Base-by-base conservation (phyloP, 2,888 invertebrate genomes). In the Hemaris fuciformis region DNA sequence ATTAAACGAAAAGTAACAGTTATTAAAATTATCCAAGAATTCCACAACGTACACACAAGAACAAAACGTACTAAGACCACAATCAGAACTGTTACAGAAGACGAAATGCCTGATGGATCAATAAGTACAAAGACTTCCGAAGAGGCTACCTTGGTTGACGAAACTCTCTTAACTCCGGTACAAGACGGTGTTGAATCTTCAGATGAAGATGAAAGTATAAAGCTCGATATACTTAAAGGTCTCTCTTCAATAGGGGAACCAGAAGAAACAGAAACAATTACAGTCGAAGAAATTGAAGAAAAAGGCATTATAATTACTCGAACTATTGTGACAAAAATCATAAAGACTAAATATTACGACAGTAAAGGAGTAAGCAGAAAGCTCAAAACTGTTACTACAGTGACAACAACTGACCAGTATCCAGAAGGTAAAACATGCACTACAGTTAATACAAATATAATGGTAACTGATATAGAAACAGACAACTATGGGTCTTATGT, bases 91-190 rank as follows among this genome's bases (percentile, higher is more conserved):
- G 67, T 81, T 4, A 77, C 76, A 23, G 88, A 88, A 80, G 92
- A 93, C 70, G 84, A 86, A 73, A 77, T 87, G 67, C 88, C 88
- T 1, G 87, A 91, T 78, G 88, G 90, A 6, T 82, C 88, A 20
- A 67, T 88, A n/a, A 74, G 82, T 10, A 85, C 83, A 27, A 88
- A 81, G 73, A 87, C 85, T 1, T 87, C 80, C 72, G 87, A 89
- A 78, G 89, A 86, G 67, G 76, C 86, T 8, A 82, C 86, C 4
- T 65, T 87, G 3, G 62, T 77, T 23, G 91, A 91, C 66, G 80
- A 85, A 66, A 62, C 56, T 60, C 60, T 83, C 15, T 69, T 73
- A 64, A 38, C 25, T 48, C 15, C 22, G 22, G 0, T 20, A 22
- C 20, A 60, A 22, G 58, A 58, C 31, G 59, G 64, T n/a, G 57